Conservation (phyloP, 1,140 invertebrate genomes). For the Zaprionus camerounensis region DNA sequence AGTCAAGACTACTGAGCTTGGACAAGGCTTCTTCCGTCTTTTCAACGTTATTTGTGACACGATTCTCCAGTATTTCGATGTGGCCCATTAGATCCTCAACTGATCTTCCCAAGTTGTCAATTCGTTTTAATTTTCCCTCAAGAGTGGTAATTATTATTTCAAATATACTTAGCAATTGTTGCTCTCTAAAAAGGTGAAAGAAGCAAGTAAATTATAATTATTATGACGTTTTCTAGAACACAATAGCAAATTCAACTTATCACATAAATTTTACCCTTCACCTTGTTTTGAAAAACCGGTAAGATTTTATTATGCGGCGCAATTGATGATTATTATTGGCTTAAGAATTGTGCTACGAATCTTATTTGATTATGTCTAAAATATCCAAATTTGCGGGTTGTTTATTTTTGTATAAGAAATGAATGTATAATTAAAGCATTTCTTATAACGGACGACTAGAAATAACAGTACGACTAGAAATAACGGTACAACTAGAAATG, state of each 20-base stretch:
- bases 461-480: too few species aligned
- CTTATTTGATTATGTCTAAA: background rate
- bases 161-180: slow-evolving; percentile 94
- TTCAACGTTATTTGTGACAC: slow-evolving; percentile 92
- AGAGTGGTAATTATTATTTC: slow-evolving; percentile 94
- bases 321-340: background rate
- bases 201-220: background rate
- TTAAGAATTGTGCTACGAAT: background rate
- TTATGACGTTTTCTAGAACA: background rate
- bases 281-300: background rate
- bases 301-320: background rate
- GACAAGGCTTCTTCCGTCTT: slow-evolving; percentile 92
- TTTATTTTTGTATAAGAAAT: too few species aligned
- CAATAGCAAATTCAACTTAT: background rate
- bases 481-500: too few species aligned
- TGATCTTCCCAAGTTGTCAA: slow-evolving; percentile 93
- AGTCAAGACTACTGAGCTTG: slow-evolving; percentile 89
- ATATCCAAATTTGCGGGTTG: too few species aligned
- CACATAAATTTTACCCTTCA: background rate
- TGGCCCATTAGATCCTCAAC: slow-evolving; percentile 93
- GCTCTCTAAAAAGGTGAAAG: slow-evolving; percentile 88
- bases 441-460: too few species aligned
- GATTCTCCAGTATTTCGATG: slow-evolving; percentile 91
- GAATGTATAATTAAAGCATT: too few species aligned
- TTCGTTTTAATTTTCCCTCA: slow-evolving; percentile 93